phyloP scores from a whole-genome alignment of 2,797 vertebrate species.

The Premnoplex brunnescens region DNA sequence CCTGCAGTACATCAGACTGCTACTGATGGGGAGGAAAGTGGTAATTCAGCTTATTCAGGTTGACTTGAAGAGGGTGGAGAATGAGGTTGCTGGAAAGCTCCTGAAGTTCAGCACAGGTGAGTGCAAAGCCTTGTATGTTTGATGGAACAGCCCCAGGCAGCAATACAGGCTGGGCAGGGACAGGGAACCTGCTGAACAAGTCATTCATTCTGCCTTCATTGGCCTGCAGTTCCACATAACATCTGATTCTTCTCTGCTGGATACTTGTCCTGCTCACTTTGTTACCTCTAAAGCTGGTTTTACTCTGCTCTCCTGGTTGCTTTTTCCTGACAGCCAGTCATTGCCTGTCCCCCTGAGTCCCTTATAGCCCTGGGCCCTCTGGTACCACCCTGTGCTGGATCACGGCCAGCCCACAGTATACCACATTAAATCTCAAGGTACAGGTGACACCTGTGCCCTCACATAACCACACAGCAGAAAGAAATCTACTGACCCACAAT shows the following conservation, averaged over 20 bases:
- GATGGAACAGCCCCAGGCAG: neutral
- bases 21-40: fast-evolving
- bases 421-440: neutral
- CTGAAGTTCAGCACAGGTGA: fast-evolving
- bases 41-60: fast-evolving
- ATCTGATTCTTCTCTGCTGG: neutral
- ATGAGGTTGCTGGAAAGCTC: neutral
- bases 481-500: neutral
- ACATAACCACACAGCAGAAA: neutral
- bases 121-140: neutral
- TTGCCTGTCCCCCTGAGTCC: fast-evolving
- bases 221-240: neutral
- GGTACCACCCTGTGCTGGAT: neutral
- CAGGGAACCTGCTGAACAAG: neutral
- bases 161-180: neutral
- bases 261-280: neutral
- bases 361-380: neutral
- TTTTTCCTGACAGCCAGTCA: neutral
- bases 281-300: neutral
- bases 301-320: neutral
- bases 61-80: neutral
- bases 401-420: neutral
- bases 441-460: neutral
- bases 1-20: fast-evolving
- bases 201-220: fast-evolving